These are phyloP conservation scores for Karalla daura DNA, from an alignment of 2,797 vertebrate species.

Conservation along the genomic window DNA sequence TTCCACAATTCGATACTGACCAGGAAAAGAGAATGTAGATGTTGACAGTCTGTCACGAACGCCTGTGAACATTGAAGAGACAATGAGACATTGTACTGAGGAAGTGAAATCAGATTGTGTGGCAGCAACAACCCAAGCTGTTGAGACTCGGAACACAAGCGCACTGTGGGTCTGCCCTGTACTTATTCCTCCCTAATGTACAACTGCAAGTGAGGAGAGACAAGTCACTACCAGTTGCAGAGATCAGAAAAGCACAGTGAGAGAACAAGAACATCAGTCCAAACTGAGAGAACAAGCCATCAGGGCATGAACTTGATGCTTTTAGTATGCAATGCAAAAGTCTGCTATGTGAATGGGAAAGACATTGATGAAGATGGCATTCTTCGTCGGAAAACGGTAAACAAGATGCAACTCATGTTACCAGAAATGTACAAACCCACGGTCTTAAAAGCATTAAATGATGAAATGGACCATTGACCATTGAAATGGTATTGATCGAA, in stretches of 20 bases:
- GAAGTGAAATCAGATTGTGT: background rate
- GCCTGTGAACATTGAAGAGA: too few species aligned
- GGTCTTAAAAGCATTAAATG: background rate
- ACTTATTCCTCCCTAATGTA: background rate
- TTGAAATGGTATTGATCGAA: conserved; percentile 5
- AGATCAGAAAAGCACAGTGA: background rate
- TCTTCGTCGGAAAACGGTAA: background rate
- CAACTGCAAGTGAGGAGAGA: background rate
- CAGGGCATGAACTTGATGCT: background rate
- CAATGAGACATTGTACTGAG: conserved; percentile 3
- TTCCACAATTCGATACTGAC: too few species aligned
- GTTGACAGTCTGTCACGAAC: too few species aligned
- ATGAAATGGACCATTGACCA: conserved; percentile 24
- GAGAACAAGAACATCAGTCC: too few species aligned
- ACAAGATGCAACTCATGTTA: background rate
- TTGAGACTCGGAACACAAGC: background rate
- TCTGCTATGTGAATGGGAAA: conserved; percentile 1
- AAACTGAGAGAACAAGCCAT: too few species aligned
- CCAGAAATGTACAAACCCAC: background rate
- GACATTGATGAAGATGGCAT: background rate
- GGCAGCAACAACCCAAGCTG: background rate
- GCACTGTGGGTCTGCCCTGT: background rate
- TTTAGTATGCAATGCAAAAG: background rate
- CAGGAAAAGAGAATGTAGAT: too few species aligned
- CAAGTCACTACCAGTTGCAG: background rate